A percentile compares a stretch with the other conserved stretches of the same genome.
phyloP scores from a whole-genome alignment of 2,113 vertebrate genomes.

The Zosterops pallidus region DNA sequence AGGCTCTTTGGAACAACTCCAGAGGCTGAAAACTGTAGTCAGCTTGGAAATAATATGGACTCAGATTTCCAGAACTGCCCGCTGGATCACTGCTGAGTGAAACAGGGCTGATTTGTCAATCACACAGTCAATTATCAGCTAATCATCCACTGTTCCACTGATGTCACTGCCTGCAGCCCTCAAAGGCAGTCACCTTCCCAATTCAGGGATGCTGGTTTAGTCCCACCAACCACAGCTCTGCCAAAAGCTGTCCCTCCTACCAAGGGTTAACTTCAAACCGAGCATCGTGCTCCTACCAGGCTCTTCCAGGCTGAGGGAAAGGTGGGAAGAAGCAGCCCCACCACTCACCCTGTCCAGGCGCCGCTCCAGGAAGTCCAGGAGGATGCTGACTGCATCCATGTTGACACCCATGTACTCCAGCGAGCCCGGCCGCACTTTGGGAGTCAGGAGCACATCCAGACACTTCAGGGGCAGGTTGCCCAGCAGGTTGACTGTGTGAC shows the following conservation, averaged over 20 bases:
- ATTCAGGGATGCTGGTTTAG: fast-evolving
- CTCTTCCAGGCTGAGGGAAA: too few species aligned
- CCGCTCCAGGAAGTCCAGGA: conserved; percentile 87
- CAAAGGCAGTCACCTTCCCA: not conserved
- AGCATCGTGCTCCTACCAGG: fast-evolving
- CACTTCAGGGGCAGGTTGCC: conserved; percentile 89
- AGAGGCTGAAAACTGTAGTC: not conserved
- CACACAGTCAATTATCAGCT: not conserved
- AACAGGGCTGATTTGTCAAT: not conserved
- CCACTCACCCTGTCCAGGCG: conserved; percentile 84
- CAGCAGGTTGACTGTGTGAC: conserved; percentile 88
- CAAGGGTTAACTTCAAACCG: not conserved
- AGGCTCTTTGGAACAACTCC: not conserved
- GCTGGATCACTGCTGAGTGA: not conserved
- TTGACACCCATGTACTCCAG: conserved; percentile 91
- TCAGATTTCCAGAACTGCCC: not conserved
- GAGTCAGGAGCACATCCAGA: conserved; percentile 85
- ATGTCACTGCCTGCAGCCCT: not conserved
- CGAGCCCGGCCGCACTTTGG: conserved; percentile 83
- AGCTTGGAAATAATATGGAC: not conserved
- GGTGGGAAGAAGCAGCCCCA: not conserved
- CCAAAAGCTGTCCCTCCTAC: not conserved
- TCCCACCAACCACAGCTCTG: not conserved
- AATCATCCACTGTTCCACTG: not conserved
- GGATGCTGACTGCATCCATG: conserved; percentile 87